A percentile compares a stretch with the other conserved stretches of the same genome.
Evolutionary conservation across 2,113 vertebrate species (phyloP).

Genomic region (Australoheros scitulus): DNA sequence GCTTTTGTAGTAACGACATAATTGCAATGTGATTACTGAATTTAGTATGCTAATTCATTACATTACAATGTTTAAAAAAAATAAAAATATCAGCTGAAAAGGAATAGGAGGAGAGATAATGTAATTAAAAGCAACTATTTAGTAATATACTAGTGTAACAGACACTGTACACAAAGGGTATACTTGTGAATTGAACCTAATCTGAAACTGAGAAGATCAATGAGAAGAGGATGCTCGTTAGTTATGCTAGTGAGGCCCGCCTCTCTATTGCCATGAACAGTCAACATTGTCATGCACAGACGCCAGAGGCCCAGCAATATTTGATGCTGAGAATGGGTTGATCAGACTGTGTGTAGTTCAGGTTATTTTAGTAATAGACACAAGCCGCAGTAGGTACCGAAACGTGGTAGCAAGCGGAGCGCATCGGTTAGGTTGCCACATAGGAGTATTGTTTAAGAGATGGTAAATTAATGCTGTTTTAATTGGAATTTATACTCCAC

Average conservation of each 20-base stretch:
- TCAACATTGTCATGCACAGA: not conserved
- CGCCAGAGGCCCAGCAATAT: not conserved
- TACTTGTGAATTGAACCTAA: not conserved
- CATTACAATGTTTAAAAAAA: not conserved
- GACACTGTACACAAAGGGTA: not conserved
- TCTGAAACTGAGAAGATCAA: not conserved
- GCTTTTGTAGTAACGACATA: not conserved
- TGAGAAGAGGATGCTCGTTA: not conserved
- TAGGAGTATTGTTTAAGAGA: not conserved
- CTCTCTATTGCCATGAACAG: not conserved
- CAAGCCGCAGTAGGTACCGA: not conserved
- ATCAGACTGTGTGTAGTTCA: not conserved
- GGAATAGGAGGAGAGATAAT: too few species aligned
- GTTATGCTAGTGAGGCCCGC: not conserved
- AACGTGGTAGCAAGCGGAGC: not conserved
- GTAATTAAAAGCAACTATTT: not conserved
- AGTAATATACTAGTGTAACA: not conserved
- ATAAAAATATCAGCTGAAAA: accelerated
- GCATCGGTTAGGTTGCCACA: not conserved
- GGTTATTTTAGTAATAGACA: not conserved
- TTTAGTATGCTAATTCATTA: not conserved
- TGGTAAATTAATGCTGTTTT: not conserved
- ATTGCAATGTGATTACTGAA: not conserved
- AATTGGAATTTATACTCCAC: not conserved
- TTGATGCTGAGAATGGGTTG: not conserved